Evolutionary conservation across 2,888 invertebrate species (phyloP), one percentile per base, ranked within the genome.

Genomic region (Dasysyrphus tricinctus): DNA sequence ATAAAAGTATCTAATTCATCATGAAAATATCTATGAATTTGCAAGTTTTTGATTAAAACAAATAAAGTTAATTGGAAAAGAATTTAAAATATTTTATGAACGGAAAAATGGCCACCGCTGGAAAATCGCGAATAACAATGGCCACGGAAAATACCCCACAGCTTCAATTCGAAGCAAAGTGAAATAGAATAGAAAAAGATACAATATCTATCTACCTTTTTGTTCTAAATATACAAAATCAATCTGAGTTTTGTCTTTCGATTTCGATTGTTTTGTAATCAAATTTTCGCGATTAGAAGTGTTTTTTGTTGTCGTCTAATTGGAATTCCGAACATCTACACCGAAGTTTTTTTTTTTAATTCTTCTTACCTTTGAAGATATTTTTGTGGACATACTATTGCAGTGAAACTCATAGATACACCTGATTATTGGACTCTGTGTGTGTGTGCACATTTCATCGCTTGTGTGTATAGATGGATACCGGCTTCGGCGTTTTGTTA

Each of bases 401-500:
- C 74, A 65, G 51, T 61, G 1, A 29, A 34, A 56, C 61, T 34
- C 29, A 63, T 56, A 69, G 69, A 80, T 80, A 63, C 85, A 85
- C 77, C 78, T 82, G 82, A 67, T 73, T 67, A 67, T 67, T 49
- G 34, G 67, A 24, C 5, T 51, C 0, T 51, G 12, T 67, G 51
- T 8, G 69, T 57, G 51, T 69, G 42, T 51, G 34, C 56, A 16
- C 9, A 5, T 12, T 14, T 3, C 7, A 24, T 3, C 7, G 49
- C 44, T 59, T 76, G 72, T 67, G 56, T 72, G 47, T n/a, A n/a
- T n/a, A 29, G 70, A 54, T 61, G 69, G 69, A 78, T 82, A 82
- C 85, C 85, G 85, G 85, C 85, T 80, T 84, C 72, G 34, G 57
- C 56, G 76, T 70, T 75, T 74, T 84, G 59, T 76, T 80, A 56